Base-by-base conservation (phyloP, 2,797 vertebrate genomes). In the Pangasius djambal region DNA sequence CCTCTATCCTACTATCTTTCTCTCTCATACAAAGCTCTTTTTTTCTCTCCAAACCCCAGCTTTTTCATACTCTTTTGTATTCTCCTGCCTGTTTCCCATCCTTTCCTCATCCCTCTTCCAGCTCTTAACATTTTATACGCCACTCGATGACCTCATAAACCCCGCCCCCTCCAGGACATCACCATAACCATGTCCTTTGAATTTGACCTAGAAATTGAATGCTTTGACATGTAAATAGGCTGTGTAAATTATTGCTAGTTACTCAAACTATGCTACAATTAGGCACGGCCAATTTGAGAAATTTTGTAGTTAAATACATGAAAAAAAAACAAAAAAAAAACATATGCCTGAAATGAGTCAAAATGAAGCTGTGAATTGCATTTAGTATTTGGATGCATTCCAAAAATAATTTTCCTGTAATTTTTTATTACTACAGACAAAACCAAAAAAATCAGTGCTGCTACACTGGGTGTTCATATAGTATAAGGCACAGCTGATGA, bases 41-140 rank as follows among this genome's bases (percentile, higher is more conserved):
- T 34, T 81, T 57, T 57, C 50, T 20, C 50, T 20, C 77, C n/a
- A 10, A 79, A 55, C 95, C 31, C 48, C 22, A 22, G 9, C 40
- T 25, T 70, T 20, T 55, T 12, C 44, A 25, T 20, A 8, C n/a
- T 44, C n/a, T 40, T 61, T 10, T 88, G 37, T 63, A 48, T 34
- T 20, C 50, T 81, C 7, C 4, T 5, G 15, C 22, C 34, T 61
- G 13, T 78, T 78, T 28, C 48, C 48, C 25, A 57, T 65, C n/a
- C 52, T 31, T 44, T 86, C 67, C n/a, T 84, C 9, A 3, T 40
- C 15, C 5, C 59, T n/a, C 52, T 37, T 70, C 2, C 25, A 48
- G 28, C 48, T 31, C 59, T 52, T n/a, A 28, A 7, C 13, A 28
- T n/a, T 28, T 81, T 59, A 12, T 34, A 37, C n/a, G 5, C 5